These are phyloP conservation scores for Enteromius trimaculatus DNA, from an alignment of 2,797 vertebrate genomes.

Conservation along the genomic window DNA sequence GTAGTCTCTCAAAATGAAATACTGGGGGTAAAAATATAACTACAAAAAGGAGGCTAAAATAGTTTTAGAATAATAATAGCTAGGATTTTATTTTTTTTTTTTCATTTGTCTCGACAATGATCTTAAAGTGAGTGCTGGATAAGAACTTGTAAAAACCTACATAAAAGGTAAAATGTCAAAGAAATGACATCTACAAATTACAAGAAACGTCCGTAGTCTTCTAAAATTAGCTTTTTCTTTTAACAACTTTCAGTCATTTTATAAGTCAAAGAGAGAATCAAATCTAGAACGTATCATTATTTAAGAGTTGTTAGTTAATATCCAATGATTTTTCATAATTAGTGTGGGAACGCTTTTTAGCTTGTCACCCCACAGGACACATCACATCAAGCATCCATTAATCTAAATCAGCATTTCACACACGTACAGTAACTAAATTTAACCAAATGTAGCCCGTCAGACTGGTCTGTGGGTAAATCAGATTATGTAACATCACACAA, in stretches of 20 bases:
- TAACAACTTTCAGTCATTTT: not conserved
- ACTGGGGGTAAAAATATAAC: not conserved
- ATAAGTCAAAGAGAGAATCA: not conserved
- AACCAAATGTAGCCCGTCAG: not conserved
- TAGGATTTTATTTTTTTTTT: not conserved
- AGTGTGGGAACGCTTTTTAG: not conserved
- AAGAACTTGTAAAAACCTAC: not conserved
- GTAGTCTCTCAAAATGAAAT: no score
- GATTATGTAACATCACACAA: not conserved
- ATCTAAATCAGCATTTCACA: not conserved
- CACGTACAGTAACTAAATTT: not conserved
- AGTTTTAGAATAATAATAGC: not conserved
- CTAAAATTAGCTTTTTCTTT: not conserved
- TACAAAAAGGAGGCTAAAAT: not conserved
- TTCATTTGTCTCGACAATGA: not conserved
- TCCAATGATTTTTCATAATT: not conserved
- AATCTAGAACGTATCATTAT: not conserved
- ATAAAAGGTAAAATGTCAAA: not conserved
- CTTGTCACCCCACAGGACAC: not conserved
- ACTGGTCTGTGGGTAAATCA: not conserved
- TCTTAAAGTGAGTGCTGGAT: not conserved
- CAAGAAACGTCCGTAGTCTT: not conserved
- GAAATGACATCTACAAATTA: not conserved
- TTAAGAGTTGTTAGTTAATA: not conserved
- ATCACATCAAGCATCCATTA: not conserved